Evolutionary conservation across 2,888 invertebrate genomes (phyloP), one percentile per base, ranked within the genome.

Genomic region (Caenorhabditis sp.): DNA sequence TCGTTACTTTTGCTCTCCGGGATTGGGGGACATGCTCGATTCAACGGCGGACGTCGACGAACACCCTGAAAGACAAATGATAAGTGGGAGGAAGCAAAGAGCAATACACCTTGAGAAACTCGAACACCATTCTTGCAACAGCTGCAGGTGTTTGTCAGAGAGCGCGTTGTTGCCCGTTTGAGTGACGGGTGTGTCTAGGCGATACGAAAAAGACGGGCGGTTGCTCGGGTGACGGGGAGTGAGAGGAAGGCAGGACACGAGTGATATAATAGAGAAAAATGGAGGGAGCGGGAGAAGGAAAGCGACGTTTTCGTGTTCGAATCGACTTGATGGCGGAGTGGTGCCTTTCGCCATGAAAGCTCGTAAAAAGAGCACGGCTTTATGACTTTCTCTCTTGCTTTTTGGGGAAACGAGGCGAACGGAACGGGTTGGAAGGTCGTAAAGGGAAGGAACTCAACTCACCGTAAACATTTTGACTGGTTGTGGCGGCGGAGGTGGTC

Each of bases 21-120:
- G 78, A 91, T 91, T n/a, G 91, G 87, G 8, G 91, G 91, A 76
- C 89, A 89, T 22, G 91, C 91, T 50, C 90, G 80, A 70, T 91
- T 91, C 58, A 91, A 79, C 26, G 91, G 91, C 4, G 91, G 91
- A 24, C 91, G 83, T 58, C 91, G 82, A 9, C 85, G 84, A 32
- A 81, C 76, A 67, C 76, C 76, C 76, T 76, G 76, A 40, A 40
- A 40, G 40, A 40, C 2, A 11, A 13, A 13, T 5, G 13, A 13
- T 40, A 13, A 28, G 28, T 1, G 28, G 28, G 28, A 28, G 15
- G 28, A 1, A 15, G 9, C 9, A 24, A 2, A 8, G 15, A 50
- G 15, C 47, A n/a, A 22, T 44, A 61, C 51, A 76, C 76, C 76
- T 64, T 55, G 61, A 71, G 50, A 44, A 67, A 62, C 26, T 44